Evolutionary conservation across 2,113 vertebrate species (phyloP).

Genomic region (Centrocercus urophasianus): DNA sequence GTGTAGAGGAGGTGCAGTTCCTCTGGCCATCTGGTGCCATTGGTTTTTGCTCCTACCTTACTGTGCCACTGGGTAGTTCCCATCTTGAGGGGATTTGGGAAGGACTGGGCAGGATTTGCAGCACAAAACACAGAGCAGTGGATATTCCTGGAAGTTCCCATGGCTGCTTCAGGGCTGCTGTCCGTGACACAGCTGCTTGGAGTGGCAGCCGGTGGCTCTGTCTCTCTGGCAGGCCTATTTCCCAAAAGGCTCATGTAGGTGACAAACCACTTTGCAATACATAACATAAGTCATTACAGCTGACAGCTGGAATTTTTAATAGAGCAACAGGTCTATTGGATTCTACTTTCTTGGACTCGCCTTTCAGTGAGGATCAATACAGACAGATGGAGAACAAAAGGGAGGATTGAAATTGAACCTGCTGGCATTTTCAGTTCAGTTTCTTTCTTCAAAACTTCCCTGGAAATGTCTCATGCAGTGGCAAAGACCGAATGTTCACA

Average conservation of each 20-base stretch:
- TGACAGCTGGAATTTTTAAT: constrained; percentile 13
- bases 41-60: neutral
- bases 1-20: neutral
- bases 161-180: neutral
- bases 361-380: neutral
- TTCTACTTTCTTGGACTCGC: neutral
- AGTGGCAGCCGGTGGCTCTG: neutral
- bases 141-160: neutral
- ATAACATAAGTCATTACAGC: neutral
- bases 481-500: neutral
- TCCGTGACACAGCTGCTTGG: accelerated
- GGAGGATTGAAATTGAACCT: neutral
- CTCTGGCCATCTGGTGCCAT: neutral
- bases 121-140: neutral
- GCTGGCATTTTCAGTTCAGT: neutral
- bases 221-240: neutral
- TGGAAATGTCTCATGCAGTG: accelerated
- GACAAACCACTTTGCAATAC: neutral
- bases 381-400: neutral
- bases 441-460: neutral
- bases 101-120: neutral
- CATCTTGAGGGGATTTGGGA: neutral
- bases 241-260: neutral
- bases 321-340: constrained; percentile 15
- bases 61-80: neutral